Base-by-base conservation (phyloP, 2,888 invertebrate genomes). In the Melipona beecheii region DNA sequence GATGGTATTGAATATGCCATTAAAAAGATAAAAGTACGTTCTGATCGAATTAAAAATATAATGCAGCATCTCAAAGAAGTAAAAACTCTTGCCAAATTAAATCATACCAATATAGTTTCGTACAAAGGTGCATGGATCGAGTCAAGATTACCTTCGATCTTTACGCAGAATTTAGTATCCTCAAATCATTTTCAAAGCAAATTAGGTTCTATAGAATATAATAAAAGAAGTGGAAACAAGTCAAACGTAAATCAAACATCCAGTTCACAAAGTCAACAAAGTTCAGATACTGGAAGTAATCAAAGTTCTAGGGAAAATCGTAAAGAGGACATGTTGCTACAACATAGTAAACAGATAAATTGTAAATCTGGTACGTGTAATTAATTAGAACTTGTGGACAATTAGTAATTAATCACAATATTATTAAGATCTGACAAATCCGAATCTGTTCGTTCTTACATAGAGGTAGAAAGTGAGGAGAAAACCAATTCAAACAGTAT, bases 71-170 rank as follows among this genome's bases (percentile, higher is more conserved):
- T 97, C 64, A 95, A 96, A 4, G 98, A 98, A 95, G 98, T 97
- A 0, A 97, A 97, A 94, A 97, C 97, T 3, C 96, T 98, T 87
- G 97, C 98, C 0, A 96, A 96, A 91, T 94, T 98, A 49, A 97
- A 97, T 91, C 98, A 98, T 94, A 96, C 96, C 0, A 97, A 98
- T 92, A 97, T 98, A 85, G 97, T 98, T 9, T 96, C 97, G 36
- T 98, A 98, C 91, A 97, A 98, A 95, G 97, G 97, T 0, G 97
- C 98, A 0, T 98, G 98, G 98, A 94, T 98, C 52, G 98, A 98
- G 93, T 96, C 96, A 36, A 86, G 81, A 13, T 85, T 90, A 21
- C 70, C 86, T 68, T 27, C 77, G 27, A 80, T 43, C 11, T 52
- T 79, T 49, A 11, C 70, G 70, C 78, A 77, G 27, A 72, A 66